A percentile compares a stretch with the other conserved stretches of the same genome.
These are phyloP conservation scores for Perithous albicinctus DNA, from an alignment of 2,888 invertebrate genomes.

Conservation along the genomic window DNA sequence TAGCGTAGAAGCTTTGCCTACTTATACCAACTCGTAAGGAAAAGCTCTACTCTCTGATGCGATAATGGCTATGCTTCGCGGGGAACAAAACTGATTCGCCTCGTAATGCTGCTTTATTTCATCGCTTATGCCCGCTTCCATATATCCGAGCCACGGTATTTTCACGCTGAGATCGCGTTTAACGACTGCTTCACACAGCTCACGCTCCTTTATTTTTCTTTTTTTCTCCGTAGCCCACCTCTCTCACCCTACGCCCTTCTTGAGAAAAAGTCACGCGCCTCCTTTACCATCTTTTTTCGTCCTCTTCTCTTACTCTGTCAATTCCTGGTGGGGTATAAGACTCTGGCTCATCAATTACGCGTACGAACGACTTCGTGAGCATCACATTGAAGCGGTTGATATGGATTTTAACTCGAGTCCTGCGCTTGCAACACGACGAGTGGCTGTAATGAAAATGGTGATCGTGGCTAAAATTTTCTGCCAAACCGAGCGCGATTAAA, in stretches of 20 bases:
- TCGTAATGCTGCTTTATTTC: conserved; percentile 66
- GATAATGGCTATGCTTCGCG: conserved; percentile 52
- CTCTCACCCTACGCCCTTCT: not conserved
- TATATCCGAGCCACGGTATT: conserved; percentile 33
- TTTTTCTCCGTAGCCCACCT: conserved; percentile 16
- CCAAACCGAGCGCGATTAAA: conserved; percentile 20
- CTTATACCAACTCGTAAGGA: not conserved
- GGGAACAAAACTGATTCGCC: conserved; percentile 63
- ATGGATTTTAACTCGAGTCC: not conserved
- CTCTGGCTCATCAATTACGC: conserved; percentile 61
- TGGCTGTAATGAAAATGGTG: conserved; percentile 47
- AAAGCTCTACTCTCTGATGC: conserved; percentile 17
- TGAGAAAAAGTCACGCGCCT: conserved; percentile 46
- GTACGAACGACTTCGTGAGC: conserved; percentile 41
- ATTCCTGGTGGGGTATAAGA: conserved; percentile 40
- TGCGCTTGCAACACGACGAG: conserved; percentile 19
- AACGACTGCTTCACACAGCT: conserved; percentile 20
- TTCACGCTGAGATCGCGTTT: conserved; percentile 32
- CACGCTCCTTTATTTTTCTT: not conserved
- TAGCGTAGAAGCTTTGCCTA: not conserved
- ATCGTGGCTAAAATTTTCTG: conserved; percentile 35
- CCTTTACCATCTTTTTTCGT: conserved; percentile 39
- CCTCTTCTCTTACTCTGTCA: not conserved
- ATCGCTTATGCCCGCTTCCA: conserved; percentile 57
- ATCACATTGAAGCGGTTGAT: not conserved